Evolutionary conservation across 30 jellyfish, hydroid and myxozoan species (phyloP).

Genomic region (Sanderia malayensis): DNA sequence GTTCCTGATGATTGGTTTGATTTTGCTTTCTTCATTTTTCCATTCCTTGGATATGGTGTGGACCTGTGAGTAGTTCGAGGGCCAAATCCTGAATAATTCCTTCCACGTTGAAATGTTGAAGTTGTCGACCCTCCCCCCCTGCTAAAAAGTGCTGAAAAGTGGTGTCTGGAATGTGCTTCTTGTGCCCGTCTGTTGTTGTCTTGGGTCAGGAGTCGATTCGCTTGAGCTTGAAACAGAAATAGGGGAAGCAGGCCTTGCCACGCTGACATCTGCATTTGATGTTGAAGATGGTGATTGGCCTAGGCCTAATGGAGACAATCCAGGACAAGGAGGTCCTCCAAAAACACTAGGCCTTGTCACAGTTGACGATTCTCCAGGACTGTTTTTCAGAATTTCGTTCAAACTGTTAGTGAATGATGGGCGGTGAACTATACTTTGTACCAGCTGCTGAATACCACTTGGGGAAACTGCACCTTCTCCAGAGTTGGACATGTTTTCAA

Average conservation of each 20-base stretch:
- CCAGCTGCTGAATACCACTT: too few species aligned
- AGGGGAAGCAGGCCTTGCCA: neutral
- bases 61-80: neutral
- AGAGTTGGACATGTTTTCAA: too few species aligned
- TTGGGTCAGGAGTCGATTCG: conserved; percentile 2
- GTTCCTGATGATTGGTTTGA: too few species aligned
- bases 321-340: conserved; percentile 3
- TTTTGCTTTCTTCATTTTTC: neutral
- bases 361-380: conserved; percentile 3
- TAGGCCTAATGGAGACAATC: neutral
- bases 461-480: too few species aligned
- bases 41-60: neutral
- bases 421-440: neutral
- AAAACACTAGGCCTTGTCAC: conserved; percentile 1
- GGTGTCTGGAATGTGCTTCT: neutral
- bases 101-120: neutral
- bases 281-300: conserved; percentile 5
- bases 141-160: neutral
- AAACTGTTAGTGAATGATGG: neutral
- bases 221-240: neutral
- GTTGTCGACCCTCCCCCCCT: conserved; percentile 1
- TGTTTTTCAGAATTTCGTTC: neutral
- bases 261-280: neutral
- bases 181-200: conserved; percentile 4
- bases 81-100: neutral